A percentile compares a stretch with the other conserved stretches of the same genome.
These are phyloP conservation scores for Sepioteuthis lessoniana DNA, from an alignment of 2,888 invertebrate species.

Conservation along the genomic window DNA sequence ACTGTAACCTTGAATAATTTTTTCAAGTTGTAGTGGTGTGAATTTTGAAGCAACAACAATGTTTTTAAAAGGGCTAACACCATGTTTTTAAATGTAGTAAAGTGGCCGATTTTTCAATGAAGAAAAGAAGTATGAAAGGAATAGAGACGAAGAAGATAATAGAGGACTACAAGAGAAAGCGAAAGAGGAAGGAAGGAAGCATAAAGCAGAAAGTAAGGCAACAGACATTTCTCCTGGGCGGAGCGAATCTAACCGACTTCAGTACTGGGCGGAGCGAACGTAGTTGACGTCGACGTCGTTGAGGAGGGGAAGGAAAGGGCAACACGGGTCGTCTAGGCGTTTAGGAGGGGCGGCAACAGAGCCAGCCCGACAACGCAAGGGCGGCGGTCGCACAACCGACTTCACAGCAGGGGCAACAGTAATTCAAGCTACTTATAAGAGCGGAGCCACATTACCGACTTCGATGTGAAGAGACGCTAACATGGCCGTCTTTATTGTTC, in stretches of 20 bases:
- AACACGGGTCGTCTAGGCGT: slow-evolving; percentile 8
- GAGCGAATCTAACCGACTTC: neutral
- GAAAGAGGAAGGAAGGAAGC: neutral
- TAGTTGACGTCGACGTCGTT: neutral
- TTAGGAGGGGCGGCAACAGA: neutral
- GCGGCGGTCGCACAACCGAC: neutral
- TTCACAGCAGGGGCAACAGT: slow-evolving; percentile 18
- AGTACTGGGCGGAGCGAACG: neutral
- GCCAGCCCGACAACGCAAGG: neutral
- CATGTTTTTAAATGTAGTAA: neutral
- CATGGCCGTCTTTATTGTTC: slow-evolving; percentile 23
- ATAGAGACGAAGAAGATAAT: neutral
- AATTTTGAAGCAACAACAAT: too few relatives aligned
- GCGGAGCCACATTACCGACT: neutral
- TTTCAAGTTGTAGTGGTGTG: too few relatives aligned
- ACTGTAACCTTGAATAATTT: too few relatives aligned
- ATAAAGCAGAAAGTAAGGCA: neutral
- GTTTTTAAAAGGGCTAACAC: neutral
- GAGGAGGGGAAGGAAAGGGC: neutral
- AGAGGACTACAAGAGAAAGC: neutral
- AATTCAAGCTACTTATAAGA: slow-evolving; percentile 33
- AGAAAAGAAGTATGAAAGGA: neutral
- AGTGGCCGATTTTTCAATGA: neutral
- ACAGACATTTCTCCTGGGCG: neutral
- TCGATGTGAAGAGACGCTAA: slow-evolving; percentile 33